Evolutionary conservation across 2,888 invertebrate species (phyloP), one percentile per base, ranked within the genome.

Genomic region (Lycocerus yunnanus): DNA sequence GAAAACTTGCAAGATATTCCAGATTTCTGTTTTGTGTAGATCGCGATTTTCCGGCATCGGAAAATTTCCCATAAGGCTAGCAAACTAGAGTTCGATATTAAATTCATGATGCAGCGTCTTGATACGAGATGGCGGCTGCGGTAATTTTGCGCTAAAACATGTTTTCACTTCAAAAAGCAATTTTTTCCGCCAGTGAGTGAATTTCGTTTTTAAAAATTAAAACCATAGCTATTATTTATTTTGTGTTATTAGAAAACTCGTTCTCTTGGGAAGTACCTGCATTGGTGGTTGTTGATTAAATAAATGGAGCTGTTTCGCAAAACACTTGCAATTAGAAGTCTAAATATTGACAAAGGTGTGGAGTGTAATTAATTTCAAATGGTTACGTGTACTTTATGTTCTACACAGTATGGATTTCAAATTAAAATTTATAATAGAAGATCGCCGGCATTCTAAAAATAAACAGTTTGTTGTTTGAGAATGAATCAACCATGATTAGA

Each of bases 301-400:
- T 13, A 27, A 27, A 27, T 11, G 27, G 6, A 1, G 6, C 0
- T 13, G 43, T 43, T 68, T 60, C 15, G 24, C 15, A 60, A 60
- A 68, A 58, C 14, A 20, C 24, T 20, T 68, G 58, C 60, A 68
- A 60, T 68, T 68, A 21, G 20, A 21, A 68, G 20, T 15, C 15
- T 20, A 60, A 59, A 68, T 58, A 21, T 68, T 68, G 16, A 18
- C 15, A 6, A 58, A 58, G 18, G 18, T 15, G n/a, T n/a, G 60
- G n/a, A 59, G 58, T 68, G 68, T 60, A 59, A 15, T 68, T 68
- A 60, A 60, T 60, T 59, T 68, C 20, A 24, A 59, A 14, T 68
- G 14, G 43, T 43, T 43, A 43, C 43, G 61, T 16, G n/a, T 15
- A 20, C 15, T 16, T 63, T 63, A 13, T n/a, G 6, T 63, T n/a